A percentile compares a stretch with the other conserved stretches of the same genome.
These are phyloP conservation scores for Nothoprocta pentlandii DNA, from an alignment of 2,113 vertebrate genomes.

Conservation along the genomic window DNA sequence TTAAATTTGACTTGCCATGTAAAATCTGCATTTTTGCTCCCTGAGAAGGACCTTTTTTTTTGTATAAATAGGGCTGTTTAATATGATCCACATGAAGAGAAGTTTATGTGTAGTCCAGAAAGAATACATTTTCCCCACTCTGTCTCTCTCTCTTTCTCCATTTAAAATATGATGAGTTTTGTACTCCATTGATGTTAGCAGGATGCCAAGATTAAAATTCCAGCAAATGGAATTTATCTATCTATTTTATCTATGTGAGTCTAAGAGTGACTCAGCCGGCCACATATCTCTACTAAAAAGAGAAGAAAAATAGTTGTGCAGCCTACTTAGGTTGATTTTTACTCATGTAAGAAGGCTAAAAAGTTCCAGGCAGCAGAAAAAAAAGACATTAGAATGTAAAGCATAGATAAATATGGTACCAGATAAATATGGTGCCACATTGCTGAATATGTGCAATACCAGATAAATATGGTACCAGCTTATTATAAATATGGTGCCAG, in stretches of 20 bases:
- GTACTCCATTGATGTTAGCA: neutral
- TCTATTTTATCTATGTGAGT: neutral
- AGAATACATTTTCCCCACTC: neutral
- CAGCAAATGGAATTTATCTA: neutral
- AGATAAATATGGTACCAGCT: neutral
- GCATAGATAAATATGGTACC: neutral
- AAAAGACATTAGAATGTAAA: neutral
- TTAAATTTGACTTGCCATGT: neutral
- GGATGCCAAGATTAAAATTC: neutral
- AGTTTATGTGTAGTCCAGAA: neutral
- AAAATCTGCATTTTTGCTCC: neutral
- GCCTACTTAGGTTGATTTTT: neutral
- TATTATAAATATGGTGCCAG: no score
- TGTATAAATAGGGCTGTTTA: neutral
- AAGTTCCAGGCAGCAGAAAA: neutral
- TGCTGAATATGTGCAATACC: neutral
- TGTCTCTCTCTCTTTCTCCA: fast-evolving
- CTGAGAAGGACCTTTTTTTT: neutral
- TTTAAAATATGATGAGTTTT: neutral
- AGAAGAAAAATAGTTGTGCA: neutral
- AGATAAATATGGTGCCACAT: no score
- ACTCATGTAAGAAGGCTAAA: neutral
- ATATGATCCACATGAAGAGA: neutral
- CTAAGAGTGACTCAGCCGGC: constrained; percentile 39
- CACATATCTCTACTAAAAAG: neutral